phyloP scores from a whole-genome alignment of 2,113 vertebrate genomes.

The Paradoxurus hermaphroditus region DNA sequence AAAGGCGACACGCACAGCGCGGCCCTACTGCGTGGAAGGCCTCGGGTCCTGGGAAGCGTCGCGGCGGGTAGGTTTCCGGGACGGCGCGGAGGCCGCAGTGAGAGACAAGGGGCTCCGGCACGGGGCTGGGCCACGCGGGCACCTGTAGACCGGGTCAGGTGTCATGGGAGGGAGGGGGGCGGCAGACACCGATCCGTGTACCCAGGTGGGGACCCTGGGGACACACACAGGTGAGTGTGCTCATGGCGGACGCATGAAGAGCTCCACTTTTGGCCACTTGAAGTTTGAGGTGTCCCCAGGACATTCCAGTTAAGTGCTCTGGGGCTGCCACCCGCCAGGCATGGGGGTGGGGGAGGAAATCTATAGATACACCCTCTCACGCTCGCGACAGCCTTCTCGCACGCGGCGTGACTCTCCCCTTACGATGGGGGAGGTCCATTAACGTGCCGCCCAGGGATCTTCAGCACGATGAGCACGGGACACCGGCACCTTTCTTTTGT shows the following conservation, averaged over 20 bases:
- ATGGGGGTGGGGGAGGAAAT: background rate
- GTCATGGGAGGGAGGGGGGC: background rate
- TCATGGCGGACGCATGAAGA: background rate
- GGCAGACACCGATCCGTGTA: background rate
- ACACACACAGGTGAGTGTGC: background rate
- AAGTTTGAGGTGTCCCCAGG: background rate
- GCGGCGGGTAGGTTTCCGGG: background rate
- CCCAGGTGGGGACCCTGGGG: too few species aligned
- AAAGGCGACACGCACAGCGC: too few species aligned
- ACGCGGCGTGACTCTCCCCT: background rate
- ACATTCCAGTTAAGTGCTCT: too few species aligned
- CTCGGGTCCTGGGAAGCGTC: background rate
- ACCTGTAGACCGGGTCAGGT: background rate
- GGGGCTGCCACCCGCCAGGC: background rate
- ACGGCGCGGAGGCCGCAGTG: accelerated
- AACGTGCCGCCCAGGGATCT: background rate
- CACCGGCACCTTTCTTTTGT: background rate
- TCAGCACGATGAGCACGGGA: background rate
- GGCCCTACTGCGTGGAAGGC: background rate
- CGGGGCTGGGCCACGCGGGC: background rate
- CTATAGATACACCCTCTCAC: accelerated
- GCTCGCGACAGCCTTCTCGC: background rate
- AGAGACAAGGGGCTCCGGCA: background rate
- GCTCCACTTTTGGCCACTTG: background rate
- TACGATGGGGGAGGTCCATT: background rate